Evolutionary conservation across 2,888 invertebrate species (phyloP), one percentile per base, ranked within the genome.

Genomic region (Spicauda simplicius): DNA sequence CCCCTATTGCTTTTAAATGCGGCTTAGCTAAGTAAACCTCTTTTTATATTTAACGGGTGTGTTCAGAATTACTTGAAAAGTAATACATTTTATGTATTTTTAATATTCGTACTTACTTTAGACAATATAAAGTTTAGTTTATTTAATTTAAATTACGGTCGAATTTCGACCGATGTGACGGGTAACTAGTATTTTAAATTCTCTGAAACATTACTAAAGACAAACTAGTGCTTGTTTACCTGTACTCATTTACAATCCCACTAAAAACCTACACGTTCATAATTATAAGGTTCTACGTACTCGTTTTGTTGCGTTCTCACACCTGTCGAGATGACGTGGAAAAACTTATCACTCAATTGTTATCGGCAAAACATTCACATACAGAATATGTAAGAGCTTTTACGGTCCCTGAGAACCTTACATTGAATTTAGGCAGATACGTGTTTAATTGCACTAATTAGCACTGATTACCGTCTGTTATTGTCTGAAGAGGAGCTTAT

Each of bases 271-370:
- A 54, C 30, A 16, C 45, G 18, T 45, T 25, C 50, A 33, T 54
- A 64, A 48, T 50, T 48, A 18, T n/a, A 65, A 25, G 16, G 25
- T 45, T 45, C n/a, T 11, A 20, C 30, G 33, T 25, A 25, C 25
- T 25, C 25, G 54, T 37, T 64, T 64, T 25, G 69, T 69, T 67
- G 54, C 65, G 57, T 63, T 74, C 74, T 68, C 74, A 74, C 71
- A 70, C 59, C 63, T 63, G 70, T 58, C 65, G n/a, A 14, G 60
- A 64, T 70, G 68, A 71, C 71, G 70, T 69, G 71, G 73, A 71
- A 69, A 69, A 67, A 73, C 58, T 68, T 73, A 71, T 71, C 64
- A 69, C 68, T 63, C 63, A 64, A 72, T 74, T 74, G 74, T 65
- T 59, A 37, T 48, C 59, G 55, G 33, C 18, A 53, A 19, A 57